Percentiles rank a stretch among this genome's conserved stretches.
Evolutionary conservation across 2,113 vertebrate genomes (phyloP).

Genomic region (Tamias sibiricus): DNA sequence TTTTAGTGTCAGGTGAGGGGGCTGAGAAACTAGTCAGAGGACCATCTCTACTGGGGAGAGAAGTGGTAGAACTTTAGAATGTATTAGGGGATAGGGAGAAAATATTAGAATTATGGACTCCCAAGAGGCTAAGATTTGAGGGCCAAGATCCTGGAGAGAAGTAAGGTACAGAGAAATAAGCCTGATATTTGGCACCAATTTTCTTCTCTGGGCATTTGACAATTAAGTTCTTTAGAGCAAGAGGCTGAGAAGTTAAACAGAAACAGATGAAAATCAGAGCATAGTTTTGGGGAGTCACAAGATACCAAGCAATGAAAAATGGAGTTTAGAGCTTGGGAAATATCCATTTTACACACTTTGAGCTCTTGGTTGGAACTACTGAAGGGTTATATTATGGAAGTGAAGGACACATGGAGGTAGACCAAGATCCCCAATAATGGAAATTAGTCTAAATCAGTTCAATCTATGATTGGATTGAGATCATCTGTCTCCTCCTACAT

Average conservation of each 20-base stretch:
- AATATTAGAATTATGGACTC: neutral
- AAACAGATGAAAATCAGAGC: neutral
- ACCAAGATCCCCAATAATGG: neutral
- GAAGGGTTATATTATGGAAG: neutral
- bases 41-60: neutral
- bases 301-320: neutral
- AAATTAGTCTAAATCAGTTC: neutral
- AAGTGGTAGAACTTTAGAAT: neutral
- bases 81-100: neutral
- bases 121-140: neutral
- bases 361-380: neutral
- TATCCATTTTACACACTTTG: neutral
- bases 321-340: constrained; percentile 18
- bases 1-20: neutral
- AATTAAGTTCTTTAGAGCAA: neutral
- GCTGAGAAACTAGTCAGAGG: neutral
- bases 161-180: neutral
- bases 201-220: neutral
- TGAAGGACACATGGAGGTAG: neutral
- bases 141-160: neutral
- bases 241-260: neutral
- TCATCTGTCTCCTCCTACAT: neutral
- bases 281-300: neutral
- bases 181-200: neutral
- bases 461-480: neutral